Base-by-base conservation (phyloP, 2,888 invertebrate genomes). In the Limenitis camilla region DNA sequence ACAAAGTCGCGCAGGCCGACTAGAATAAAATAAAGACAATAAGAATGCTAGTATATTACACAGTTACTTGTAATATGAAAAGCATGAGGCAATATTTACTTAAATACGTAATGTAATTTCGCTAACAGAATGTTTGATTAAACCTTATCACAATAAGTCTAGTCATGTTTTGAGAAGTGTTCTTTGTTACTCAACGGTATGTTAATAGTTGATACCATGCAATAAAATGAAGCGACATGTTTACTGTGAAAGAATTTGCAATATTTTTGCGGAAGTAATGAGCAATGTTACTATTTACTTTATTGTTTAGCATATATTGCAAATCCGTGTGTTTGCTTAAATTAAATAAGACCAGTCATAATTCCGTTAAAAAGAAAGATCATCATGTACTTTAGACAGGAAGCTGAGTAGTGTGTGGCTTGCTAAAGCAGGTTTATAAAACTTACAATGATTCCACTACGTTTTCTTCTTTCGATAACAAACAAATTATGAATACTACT, bases 111-210 rank as follows among this genome's bases (percentile, higher is more conserved):
- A 36, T 29, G 36, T 10, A 36, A 46, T 55, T 52, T 46, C 49
- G 41, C 52, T 49, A 45, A 8, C 49, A 39, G 53, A 53, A 56
- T 56, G 43, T 56, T 56, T 56, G 45, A 53, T 56, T 38, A 49
- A 40, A 53, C 42, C 52, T 46, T 56, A 53, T 56, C 55, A 46
- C 49, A 46, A 53, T 40, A 49, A 56, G 35, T 46, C 46, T 31
- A 53, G 49, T 53, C 53, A 49, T 53, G 45, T 33, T 45, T 55
- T 43, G 29, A 42, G 10, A 36, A 29, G 29, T 29, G 36, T 45
- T n/a, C n/a, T n/a, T n/a, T n/a, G n/a, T n/a, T n/a, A n/a, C n/a
- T n/a, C n/a, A n/a, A n/a, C n/a, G n/a, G 30, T 51, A 31, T 42
- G 19, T 29, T 31, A 11, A 29, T 44, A 10, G 9, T 32, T 35